Base-by-base conservation (phyloP, 2,113 vertebrate species). In the Columba janthina region DNA sequence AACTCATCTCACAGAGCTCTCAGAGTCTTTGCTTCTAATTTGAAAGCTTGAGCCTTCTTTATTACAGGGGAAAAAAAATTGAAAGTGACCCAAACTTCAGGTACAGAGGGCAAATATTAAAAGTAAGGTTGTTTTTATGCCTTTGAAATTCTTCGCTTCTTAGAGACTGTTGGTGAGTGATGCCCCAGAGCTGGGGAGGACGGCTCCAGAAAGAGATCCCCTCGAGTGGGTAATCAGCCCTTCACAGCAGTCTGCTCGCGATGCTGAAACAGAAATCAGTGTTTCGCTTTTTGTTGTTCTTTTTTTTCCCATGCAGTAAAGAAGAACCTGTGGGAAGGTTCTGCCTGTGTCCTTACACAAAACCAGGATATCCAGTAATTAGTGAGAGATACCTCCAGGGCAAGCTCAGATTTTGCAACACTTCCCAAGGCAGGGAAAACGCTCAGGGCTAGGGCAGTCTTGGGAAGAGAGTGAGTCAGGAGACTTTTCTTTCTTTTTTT, bases 291-390 rank as follows among this genome's bases (percentile, higher is more conserved):
- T 16, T 38, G 38, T 11, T 18, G 9, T 46, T 19, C 19, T 19
- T 65, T 85, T 86, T 92, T 96, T 96, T 93, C 95, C 93, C 94
- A 96, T 97, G 96, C 85, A 0, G 22, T 91, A 73, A 89, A 94
- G 86, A 78, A 93, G 57, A 71, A 94, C 65, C 78, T 96, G 95
- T 96, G 95, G 95, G 96, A 97, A 97, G 95, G 94, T 90, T 89
- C 91, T 96, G 88, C 90, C 89, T 94, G 21, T 94, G 95, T 94
- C 94, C 93, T 95, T 84, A 89, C 85, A 95, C 88, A 94, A 96
- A 96, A 96, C 96, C 86, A 96, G 96, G 96, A 95, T 96, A 96
- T 96, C 93, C 93, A 96, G 93, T 96, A 95, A 96, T 96, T 94
- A 96, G 88, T 69, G 85, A 81, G 88, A 91, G 77, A 92, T 84